Evolutionary conservation across 2,797 vertebrate genomes (phyloP).

Genomic region (Peromyscus eremicus): DNA sequence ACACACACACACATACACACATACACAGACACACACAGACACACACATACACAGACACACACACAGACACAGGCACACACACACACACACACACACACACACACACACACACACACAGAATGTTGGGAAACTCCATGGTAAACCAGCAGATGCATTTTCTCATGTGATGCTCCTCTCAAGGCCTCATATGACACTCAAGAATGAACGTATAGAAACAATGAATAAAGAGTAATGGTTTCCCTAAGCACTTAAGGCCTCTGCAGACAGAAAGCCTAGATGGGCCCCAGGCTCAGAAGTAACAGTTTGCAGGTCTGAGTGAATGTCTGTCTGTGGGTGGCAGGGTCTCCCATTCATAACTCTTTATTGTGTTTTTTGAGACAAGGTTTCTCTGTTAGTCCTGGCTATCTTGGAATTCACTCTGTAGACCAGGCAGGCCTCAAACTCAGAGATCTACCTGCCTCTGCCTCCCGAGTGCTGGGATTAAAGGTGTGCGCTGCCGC

Average conservation of each 20-base stretch:
- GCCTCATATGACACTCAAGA: background rate
- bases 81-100: background rate
- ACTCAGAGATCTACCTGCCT: background rate
- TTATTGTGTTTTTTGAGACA: background rate
- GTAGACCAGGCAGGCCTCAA: background rate
- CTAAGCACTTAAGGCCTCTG: background rate
- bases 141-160: constrained; percentile 27
- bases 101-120: too few relatives aligned
- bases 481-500: accelerated
- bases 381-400: background rate
- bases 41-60: background rate
- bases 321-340: background rate
- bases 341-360: background rate
- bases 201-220: background rate
- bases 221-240: background rate
- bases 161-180: background rate
- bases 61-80: background rate
- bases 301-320: background rate
- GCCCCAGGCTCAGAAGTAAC: background rate
- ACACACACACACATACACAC: background rate
- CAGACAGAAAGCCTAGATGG: background rate
- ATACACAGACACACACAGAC: accelerated
- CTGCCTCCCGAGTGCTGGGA: background rate
- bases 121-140: background rate
- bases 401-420: background rate